Percentiles rank a stretch among this genome's conserved stretches.
Conservation (phyloP, 2,888 invertebrate species). For the Epistrophe eligans region DNA sequence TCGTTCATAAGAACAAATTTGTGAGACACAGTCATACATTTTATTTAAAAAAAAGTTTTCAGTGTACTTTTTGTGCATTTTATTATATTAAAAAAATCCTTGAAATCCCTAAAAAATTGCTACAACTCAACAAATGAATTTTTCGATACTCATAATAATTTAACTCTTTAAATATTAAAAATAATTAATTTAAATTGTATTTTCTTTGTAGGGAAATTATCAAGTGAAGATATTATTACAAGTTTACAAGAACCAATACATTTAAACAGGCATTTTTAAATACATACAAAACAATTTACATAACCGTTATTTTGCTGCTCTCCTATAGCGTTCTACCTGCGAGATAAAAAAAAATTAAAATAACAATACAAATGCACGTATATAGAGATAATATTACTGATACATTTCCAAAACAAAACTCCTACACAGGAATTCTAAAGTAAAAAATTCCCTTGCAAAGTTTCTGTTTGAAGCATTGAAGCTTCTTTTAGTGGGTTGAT, state of each 20-base stretch:
- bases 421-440: slow-evolving; percentile 57
- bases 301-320: slow-evolving; percentile 64
- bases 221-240: slow-evolving; percentile 54
- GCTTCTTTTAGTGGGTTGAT: slow-evolving; percentile 18
- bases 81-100: too few species aligned
- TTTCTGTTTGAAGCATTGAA: slow-evolving; percentile 19
- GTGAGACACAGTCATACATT: too few species aligned
- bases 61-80: too few species aligned
- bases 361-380: slow-evolving; percentile 30
- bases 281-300: slow-evolving; percentile 66
- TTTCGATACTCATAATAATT: too few species aligned
- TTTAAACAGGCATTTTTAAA: slow-evolving; percentile 22
- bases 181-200: too few species aligned
- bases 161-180: too few species aligned
- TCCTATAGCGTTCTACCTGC: slow-evolving; percentile 29
- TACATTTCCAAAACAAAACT: slow-evolving; percentile 47
- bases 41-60: too few species aligned
- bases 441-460: slow-evolving; percentile 24
- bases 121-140: too few species aligned
- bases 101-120: too few species aligned
- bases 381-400: slow-evolving; percentile 7
- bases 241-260: slow-evolving; percentile 11
- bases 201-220: not conserved
- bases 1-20: too few species aligned
- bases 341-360: not conserved